A percentile compares a stretch with the other conserved stretches of the same genome.
Evolutionary conservation across 2,888 invertebrate species (phyloP).

Genomic region (Cryptophagus acutangulus): DNA sequence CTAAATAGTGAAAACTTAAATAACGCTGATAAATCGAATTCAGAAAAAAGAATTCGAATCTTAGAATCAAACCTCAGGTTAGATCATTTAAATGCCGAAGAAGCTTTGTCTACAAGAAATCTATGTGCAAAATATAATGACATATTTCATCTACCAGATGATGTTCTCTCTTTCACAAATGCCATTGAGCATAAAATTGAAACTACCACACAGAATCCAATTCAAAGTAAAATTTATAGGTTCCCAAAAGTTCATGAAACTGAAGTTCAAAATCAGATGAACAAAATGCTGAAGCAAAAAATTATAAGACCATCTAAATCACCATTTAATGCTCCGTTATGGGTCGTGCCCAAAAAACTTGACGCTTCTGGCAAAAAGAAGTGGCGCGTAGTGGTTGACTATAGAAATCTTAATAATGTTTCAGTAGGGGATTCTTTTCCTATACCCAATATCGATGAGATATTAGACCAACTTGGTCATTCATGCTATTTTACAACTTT

Average conservation of each 20-base stretch:
- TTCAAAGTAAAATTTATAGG: conserved; percentile 4
- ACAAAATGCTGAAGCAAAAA: conserved; percentile 5
- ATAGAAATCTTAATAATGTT: conserved; percentile 9
- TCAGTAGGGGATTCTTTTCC: conserved; percentile 7
- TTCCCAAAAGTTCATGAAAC: conserved; percentile 9
- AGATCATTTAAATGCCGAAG: conserved; percentile 10
- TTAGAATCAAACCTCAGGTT: conserved; percentile 11
- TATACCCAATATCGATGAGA: conserved; percentile 7
- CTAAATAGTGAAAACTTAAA: too few species aligned
- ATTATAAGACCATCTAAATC: conserved; percentile 7
- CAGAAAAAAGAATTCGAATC: neutral
- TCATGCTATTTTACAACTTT: conserved; percentile 4
- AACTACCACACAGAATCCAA: neutral
- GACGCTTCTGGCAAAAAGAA: conserved; percentile 8
- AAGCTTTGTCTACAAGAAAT: neutral
- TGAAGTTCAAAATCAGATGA: conserved; percentile 7
- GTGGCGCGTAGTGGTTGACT: conserved; percentile 11
- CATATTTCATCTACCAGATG: conserved; percentile 2
- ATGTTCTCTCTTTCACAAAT: neutral
- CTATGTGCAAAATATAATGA: conserved; percentile 5
- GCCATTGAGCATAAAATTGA: neutral
- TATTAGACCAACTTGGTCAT: conserved; percentile 6
- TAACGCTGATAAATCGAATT: neutral
- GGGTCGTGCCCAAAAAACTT: conserved; percentile 10
- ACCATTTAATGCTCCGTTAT: conserved; percentile 3